Evolutionary conservation across 2,888 invertebrate species (phyloP), one percentile per base, ranked within the genome.

Genomic region (Andrena bucephala): DNA sequence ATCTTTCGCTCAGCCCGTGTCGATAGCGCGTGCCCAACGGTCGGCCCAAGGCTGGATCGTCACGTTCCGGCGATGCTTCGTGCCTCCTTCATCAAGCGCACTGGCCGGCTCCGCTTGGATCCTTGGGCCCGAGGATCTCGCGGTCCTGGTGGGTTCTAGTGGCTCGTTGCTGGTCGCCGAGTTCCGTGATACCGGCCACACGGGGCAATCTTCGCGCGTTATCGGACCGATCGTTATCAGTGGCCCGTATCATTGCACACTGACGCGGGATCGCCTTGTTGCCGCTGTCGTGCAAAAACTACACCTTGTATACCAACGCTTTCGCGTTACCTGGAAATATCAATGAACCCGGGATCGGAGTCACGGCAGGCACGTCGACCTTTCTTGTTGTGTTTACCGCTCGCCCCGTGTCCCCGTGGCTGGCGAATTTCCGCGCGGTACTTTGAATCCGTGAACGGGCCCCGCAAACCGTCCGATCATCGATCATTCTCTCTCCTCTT

Each of bases 221-320:
- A 86, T 77, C 77, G 68, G 67, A 6, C 50, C 33, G 79, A 66
- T 74, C n/a, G 29, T 81, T 67, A 57, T 67, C 84, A 65, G 54
- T 65, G 42, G 33, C 67, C n/a, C 71, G 76, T 85, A 68, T 63
- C 76, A 75, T 89, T 60, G 83, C 81, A 68, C 52, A 78, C 78
- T 75, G 57, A 68, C n/a, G 31, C 57, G 8, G n/a, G 36, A 63
- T 24, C 62, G 67, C 0, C 24, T n/a, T 33, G 48, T 36, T 33
- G 10, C 8, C 36, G 42, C 10, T 27, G 7, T 54, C 29, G 69
- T 8, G 33, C 54, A 57, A 71, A 79, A 84, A 50, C 54, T 68
- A 31, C n/a, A 69, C 63, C n/a, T 71, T 66, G 70, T 69, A 3
- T 69, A 76, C 33, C 31, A 63, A 75, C 69, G 33, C 24, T 13